These are phyloP conservation scores for Limenitis camilla DNA, from an alignment of 2,888 invertebrate species.

Conservation along the genomic window DNA sequence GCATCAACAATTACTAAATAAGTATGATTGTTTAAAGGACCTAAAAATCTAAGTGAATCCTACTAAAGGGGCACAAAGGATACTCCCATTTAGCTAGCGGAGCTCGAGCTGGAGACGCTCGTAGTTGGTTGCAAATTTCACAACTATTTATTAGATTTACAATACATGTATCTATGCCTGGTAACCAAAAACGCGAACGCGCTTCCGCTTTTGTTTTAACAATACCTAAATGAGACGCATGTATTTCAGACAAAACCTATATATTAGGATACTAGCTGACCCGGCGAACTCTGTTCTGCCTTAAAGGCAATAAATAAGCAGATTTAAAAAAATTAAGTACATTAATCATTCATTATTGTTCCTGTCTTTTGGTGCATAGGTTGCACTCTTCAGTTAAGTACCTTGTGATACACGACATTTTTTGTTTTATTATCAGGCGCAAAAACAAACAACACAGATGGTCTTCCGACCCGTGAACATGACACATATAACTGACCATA, in stretches of 20 bases:
- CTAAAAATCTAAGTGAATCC: conserved; percentile 26
- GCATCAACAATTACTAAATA: conserved; percentile 22
- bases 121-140: conserved; percentile 15
- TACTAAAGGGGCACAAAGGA: conserved; percentile 11
- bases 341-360: no score
- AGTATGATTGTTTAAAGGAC: conserved; percentile 9
- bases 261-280: no score
- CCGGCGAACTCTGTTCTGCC: no score
- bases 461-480: no score
- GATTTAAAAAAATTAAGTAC: no score
- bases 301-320: no score
- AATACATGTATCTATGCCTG: conserved; percentile 19
- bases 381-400: no score
- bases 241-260: neutral
- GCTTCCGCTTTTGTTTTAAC: conserved; percentile 24
- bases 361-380: no score
- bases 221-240: conserved; percentile 10
- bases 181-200: conserved; percentile 25
- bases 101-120: conserved; percentile 14
- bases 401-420: no score
- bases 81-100: conserved; percentile 21
- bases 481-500: no score
- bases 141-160: conserved; percentile 16
- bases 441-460: no score
- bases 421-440: no score